Evolutionary conservation across 1,140 invertebrate genomes (phyloP).

Genomic region (Akabosia matsudoensis): DNA sequence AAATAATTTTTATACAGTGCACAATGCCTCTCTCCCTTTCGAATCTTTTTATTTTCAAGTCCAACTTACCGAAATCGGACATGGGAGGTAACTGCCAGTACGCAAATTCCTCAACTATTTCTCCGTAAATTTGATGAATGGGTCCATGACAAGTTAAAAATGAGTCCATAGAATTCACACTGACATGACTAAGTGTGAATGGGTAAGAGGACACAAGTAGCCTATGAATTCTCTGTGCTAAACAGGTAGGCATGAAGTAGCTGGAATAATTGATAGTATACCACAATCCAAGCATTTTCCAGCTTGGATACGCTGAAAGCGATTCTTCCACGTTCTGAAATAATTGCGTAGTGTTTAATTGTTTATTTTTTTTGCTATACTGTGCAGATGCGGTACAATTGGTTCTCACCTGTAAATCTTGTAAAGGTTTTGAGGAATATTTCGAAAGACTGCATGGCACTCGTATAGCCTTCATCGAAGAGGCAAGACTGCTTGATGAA

Average conservation of each 20-base stretch:
- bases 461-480: not conserved
- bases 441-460: not conserved
- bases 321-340: not conserved
- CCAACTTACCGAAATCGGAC: not conserved
- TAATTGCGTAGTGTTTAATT: not conserved
- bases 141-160: not conserved
- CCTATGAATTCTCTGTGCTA: not conserved
- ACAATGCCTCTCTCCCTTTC: not conserved
- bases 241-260: not conserved
- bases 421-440: not conserved
- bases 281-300: not conserved
- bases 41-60: not conserved
- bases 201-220: not conserved
- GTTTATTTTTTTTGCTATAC: too few species aligned
- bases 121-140: not conserved
- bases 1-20: not conserved
- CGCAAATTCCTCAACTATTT: not conserved
- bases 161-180: not conserved
- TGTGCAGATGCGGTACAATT: not conserved
- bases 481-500: not conserved
- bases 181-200: not conserved
- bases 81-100: not conserved
- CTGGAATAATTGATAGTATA: not conserved
- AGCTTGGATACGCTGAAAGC: not conserved
- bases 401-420: not conserved